Percentiles rank a stretch among this genome's conserved stretches.
phyloP scores from a whole-genome alignment of 64 coral and sea anemone genomes.

The Platygyra sinensis region DNA sequence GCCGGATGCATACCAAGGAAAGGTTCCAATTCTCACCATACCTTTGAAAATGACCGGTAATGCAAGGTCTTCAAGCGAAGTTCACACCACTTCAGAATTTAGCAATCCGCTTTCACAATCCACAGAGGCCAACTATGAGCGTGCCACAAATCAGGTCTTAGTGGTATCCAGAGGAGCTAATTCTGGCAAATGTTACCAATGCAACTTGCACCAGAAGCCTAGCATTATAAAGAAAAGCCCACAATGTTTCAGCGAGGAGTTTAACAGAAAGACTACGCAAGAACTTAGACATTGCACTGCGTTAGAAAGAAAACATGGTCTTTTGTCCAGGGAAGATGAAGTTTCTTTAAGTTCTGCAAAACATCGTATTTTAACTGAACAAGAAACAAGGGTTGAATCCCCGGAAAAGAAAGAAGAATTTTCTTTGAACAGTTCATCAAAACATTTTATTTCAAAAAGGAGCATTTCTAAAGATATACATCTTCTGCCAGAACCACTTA shows the following conservation, averaged over 20 bases:
- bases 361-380: too few species aligned
- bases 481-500: too few species aligned
- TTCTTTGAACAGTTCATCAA: background rate
- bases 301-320: background rate
- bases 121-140: background rate
- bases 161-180: background rate
- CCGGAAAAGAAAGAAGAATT: background rate
- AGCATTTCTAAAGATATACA: too few species aligned
- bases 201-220: too few species aligned
- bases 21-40: background rate
- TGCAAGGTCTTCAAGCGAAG: background rate
- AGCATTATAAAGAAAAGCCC: background rate
- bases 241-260: background rate
- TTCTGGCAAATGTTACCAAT: background rate
- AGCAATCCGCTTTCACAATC: background rate
- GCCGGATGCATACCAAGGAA: background rate
- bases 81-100: background rate
- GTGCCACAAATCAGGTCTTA: background rate
- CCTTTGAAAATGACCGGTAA: background rate
- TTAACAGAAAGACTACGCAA: background rate
- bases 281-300: background rate
- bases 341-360: too few species aligned
- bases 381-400: background rate
- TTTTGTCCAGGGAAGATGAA: too few species aligned
- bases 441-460: background rate